Evolutionary conservation across 2,888 invertebrate species (phyloP).

Genomic region (Monopis laevigella): DNA sequence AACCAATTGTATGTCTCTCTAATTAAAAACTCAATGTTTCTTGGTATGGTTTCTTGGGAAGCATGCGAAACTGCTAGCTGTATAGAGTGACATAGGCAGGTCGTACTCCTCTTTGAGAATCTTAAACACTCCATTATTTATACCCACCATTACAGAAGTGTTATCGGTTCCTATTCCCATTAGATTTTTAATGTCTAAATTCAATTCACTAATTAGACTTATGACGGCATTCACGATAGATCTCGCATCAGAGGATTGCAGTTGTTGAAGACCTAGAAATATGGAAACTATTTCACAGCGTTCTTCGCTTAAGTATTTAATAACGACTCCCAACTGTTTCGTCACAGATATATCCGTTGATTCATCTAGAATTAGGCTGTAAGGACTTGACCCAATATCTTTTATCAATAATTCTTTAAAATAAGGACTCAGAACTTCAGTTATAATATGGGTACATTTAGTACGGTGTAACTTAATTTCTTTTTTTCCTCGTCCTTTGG

Average conservation of each 20-base stretch:
- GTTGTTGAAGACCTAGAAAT: slow-evolving; percentile 16
- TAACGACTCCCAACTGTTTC: slow-evolving; percentile 16
- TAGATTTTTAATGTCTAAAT: slow-evolving; percentile 20
- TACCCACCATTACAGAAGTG: slow-evolving; percentile 24
- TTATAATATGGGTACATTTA: slow-evolving; percentile 20
- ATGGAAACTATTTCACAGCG: slow-evolving; percentile 16
- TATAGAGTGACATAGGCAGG: slow-evolving; percentile 13
- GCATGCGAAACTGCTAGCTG: slow-evolving; percentile 13
- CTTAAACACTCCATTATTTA: slow-evolving; percentile 11
- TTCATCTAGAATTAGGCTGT: slow-evolving; percentile 20
- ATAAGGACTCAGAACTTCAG: slow-evolving; percentile 16
- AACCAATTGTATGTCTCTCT: slow-evolving; percentile 8
- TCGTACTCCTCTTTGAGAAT: slow-evolving; percentile 11
- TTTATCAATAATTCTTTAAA: slow-evolving; percentile 17
- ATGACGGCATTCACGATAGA: slow-evolving; percentile 19
- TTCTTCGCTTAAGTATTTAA: slow-evolving; percentile 19
- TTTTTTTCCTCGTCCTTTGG: slow-evolving; percentile 1
- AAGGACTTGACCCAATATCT: too few species aligned
- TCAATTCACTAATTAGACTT: slow-evolving; percentile 16
- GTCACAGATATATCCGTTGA: slow-evolving; percentile 18
- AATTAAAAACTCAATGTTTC: slow-evolving; percentile 11
- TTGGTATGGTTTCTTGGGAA: slow-evolving; percentile 8
- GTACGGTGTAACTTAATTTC: slow-evolving; percentile 18
- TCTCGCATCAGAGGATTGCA: slow-evolving; percentile 19
- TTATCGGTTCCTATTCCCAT: slow-evolving; percentile 28